Conservation (phyloP, 1,140 invertebrate species). For the Bathynomus jamesi region DNA sequence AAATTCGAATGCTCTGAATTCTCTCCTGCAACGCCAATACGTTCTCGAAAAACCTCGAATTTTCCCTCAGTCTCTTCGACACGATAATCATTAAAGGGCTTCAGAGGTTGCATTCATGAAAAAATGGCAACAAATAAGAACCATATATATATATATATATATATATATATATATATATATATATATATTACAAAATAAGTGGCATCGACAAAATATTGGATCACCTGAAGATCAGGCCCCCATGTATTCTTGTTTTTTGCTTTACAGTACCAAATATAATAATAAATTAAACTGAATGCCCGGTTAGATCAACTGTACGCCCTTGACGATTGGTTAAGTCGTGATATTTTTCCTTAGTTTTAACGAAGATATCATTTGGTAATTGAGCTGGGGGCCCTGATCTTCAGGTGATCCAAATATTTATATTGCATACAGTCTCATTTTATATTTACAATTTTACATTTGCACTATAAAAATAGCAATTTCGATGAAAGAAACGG, state of each 20-base stretch:
- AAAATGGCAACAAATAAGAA: neutral
- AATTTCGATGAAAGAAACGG: neutral
- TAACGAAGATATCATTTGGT: no score
- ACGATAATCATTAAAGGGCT: neutral
- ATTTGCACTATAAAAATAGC: neutral
- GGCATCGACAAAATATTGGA: no score
- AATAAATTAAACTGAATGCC: no score
- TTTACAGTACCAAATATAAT: no score
- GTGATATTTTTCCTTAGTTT: no score
- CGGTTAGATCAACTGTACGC: no score
- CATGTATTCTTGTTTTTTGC: no score
- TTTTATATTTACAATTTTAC: constrained; percentile 5
- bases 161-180: constrained; percentile 7
- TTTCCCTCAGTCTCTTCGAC: neutral
- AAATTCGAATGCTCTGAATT: neutral
- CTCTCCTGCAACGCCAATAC: neutral
- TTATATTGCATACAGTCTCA: constrained; percentile 3
- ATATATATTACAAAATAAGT: no score
- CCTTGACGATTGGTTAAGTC: no score
- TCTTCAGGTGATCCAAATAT: constrained; percentile 7
- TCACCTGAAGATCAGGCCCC: no score
- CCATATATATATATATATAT: constrained; percentile 7
- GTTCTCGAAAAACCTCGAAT: neutral
- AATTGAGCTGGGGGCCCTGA: no score
- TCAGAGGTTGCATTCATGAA: neutral